Percentiles rank a stretch among this genome's conserved stretches.
Conservation (phyloP, 2,888 invertebrate species). For the Sarcophaga caerulescens region DNA sequence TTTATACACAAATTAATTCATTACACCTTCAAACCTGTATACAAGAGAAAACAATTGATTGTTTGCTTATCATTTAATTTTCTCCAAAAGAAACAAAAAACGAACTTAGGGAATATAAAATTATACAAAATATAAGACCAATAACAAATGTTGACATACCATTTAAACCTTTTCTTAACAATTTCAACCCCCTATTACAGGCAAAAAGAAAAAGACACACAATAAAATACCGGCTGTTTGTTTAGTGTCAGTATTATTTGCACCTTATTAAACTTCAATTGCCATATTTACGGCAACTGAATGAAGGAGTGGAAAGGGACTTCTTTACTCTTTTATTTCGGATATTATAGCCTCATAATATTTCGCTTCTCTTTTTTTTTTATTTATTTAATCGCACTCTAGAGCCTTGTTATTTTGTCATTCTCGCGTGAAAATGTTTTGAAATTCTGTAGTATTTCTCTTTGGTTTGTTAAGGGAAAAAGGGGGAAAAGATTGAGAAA, state of each 20-base stretch:
- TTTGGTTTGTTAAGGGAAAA: conserved; percentile 23
- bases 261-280: conserved; percentile 60
- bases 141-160: conserved; percentile 26
- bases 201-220: conserved; percentile 2
- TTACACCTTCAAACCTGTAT: no score
- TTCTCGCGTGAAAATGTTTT: conserved; percentile 44
- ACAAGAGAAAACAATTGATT: background rate
- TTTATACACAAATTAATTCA: background rate
- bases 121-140: background rate
- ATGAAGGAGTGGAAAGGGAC: background rate
- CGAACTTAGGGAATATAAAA: background rate
- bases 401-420: conserved; percentile 65
- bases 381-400: conserved; percentile 64
- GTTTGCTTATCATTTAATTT: conserved; percentile 48
- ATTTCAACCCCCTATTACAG: background rate
- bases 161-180: conserved; percentile 32
- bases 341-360: conserved; percentile 57
- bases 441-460: conserved; percentile 6
- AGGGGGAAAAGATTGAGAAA: background rate
- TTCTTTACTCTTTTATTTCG: conserved; percentile 17
- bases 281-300: background rate
- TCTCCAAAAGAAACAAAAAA: background rate
- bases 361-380: conserved; percentile 38
- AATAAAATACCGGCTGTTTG: background rate
- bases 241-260: conserved; percentile 57